Conservation (phyloP, 2,888 invertebrate species). For the Drosophila kambysellisi region DNA sequence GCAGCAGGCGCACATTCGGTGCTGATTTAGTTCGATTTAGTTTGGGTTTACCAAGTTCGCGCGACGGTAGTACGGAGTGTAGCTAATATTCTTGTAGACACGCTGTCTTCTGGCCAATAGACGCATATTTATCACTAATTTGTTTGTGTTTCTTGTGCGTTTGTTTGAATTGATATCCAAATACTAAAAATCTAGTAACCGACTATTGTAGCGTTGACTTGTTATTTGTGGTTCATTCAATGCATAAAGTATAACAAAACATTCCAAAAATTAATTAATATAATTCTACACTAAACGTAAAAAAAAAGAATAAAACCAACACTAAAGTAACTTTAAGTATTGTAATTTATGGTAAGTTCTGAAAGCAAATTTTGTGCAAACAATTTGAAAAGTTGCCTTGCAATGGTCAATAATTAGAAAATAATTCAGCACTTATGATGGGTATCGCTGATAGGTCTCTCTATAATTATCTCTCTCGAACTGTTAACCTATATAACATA, state of each 20-base stretch:
- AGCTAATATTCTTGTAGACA: constrained; percentile 27
- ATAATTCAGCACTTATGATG: constrained; percentile 59
- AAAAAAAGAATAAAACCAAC: constrained; percentile 20
- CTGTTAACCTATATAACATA: constrained; percentile 18
- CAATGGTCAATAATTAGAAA: constrained; percentile 33
- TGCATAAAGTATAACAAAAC: constrained; percentile 29
- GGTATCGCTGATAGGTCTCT: constrained; percentile 71
- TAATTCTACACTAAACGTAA: constrained; percentile 38
- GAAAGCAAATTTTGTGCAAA: constrained; percentile 45
- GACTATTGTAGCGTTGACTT: constrained; percentile 60
- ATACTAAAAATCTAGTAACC: constrained; percentile 35
- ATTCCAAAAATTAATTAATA: constrained; percentile 38
- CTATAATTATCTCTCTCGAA: constrained; percentile 18
- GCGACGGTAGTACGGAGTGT: constrained; percentile 38
- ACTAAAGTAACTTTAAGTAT: constrained; percentile 71
- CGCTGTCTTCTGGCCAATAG: constrained; percentile 51
- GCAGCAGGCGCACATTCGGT: constrained; percentile 38
- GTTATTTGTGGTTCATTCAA: constrained; percentile 74
- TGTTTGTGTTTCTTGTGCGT: constrained; percentile 53
- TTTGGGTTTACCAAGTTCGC: constrained; percentile 66
- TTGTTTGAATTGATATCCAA: constrained; percentile 36
- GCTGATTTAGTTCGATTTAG: constrained; percentile 66
- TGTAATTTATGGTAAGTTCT: constrained; percentile 72
- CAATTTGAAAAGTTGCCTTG: constrained; percentile 74
- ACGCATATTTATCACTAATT: constrained; percentile 39